Conservation (phyloP, 2,113 vertebrate species). For the Lethenteron reissneri region DNA sequence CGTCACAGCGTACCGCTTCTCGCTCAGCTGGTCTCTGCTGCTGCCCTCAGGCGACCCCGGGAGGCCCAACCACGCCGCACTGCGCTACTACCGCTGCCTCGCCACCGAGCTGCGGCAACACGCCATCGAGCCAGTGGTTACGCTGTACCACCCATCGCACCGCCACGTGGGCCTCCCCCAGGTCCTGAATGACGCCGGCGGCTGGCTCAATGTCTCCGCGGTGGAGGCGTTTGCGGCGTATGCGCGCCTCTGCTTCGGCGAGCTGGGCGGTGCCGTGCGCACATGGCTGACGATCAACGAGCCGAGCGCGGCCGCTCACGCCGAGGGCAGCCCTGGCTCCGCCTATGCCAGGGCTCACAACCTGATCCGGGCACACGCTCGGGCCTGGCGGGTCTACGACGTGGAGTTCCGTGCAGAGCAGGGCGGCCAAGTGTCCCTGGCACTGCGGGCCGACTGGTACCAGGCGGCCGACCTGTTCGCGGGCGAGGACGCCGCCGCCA, state of each 20-base stretch:
- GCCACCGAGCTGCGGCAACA: slow-evolving; percentile 39
- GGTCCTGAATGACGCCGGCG: slow-evolving; percentile 31
- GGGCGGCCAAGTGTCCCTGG: slow-evolving; percentile 37
- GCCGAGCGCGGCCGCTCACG: slow-evolving; percentile 27
- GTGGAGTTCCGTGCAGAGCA: slow-evolving; percentile 22
- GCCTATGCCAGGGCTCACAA: slow-evolving; percentile 31
- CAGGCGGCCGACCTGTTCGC: slow-evolving; percentile 62
- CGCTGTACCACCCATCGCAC: slow-evolving; percentile 54
- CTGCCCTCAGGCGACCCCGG: slow-evolving; percentile 43
- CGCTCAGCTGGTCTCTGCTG: slow-evolving; percentile 69
- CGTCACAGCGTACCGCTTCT: slow-evolving; percentile 58
- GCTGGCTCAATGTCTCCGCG: slow-evolving; percentile 51
- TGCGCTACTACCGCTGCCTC: slow-evolving; percentile 63
- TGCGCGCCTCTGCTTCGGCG: slow-evolving; percentile 46
- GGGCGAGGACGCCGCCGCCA: slow-evolving; percentile 27
- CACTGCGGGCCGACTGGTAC: slow-evolving; percentile 68
- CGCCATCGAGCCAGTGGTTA: slow-evolving; percentile 34
- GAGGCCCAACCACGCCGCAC: slow-evolving; percentile 30
- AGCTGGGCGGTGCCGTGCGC: slow-evolving; percentile 45
- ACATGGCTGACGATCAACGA: slow-evolving; percentile 89
- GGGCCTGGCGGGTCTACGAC: slow-evolving; percentile 49
- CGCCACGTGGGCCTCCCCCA: slow-evolving; percentile 35
- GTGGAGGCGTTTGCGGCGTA: slow-evolving; percentile 46
- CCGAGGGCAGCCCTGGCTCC: not conserved
- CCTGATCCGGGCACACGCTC: slow-evolving; percentile 52